These are phyloP conservation scores for Thera britannica DNA, from an alignment of 2,888 invertebrate species.

Conservation along the genomic window DNA sequence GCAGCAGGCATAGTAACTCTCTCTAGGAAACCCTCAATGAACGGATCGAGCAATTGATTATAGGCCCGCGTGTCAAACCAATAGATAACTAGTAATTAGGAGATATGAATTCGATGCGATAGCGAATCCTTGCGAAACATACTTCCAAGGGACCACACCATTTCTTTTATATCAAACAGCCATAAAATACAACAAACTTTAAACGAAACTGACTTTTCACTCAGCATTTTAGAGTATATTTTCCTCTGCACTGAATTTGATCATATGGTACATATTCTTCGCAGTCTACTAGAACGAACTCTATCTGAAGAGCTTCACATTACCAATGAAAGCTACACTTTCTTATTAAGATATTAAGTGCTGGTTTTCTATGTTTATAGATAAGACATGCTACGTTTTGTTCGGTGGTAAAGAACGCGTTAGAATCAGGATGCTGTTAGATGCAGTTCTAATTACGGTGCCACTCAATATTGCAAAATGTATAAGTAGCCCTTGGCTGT, in stretches of 20 bases:
- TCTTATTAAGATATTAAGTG: constrained; percentile 37
- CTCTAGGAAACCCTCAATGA: constrained; percentile 28
- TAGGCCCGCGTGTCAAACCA: constrained; percentile 48
- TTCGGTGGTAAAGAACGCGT: constrained; percentile 52
- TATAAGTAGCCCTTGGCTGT: constrained; percentile 69
- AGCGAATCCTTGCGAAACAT: constrained; percentile 78
- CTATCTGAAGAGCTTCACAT: constrained; percentile 4
- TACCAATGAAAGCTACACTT: constrained; percentile 16
- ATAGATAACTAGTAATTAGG: constrained; percentile 77
- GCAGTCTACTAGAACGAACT: background rate
- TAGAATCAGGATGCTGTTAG: constrained; percentile 82
- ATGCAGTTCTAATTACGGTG: constrained; percentile 79
- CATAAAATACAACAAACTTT: background rate
- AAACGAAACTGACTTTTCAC: background rate
- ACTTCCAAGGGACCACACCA: constrained; percentile 73
- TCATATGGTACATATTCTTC: constrained; percentile 1
- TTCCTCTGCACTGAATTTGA: background rate
- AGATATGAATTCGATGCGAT: constrained; percentile 82
- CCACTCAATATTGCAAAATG: constrained; percentile 81
- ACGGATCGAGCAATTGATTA: constrained; percentile 51
- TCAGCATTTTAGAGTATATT: background rate
- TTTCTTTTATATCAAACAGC: constrained; percentile 28
- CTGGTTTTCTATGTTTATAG: constrained; percentile 28
- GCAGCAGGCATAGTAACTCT: constrained; percentile 18
- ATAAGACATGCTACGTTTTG: constrained; percentile 40